Conservation (phyloP, 2,113 vertebrate species). For the Cyanoramphus novaezelandiae region DNA sequence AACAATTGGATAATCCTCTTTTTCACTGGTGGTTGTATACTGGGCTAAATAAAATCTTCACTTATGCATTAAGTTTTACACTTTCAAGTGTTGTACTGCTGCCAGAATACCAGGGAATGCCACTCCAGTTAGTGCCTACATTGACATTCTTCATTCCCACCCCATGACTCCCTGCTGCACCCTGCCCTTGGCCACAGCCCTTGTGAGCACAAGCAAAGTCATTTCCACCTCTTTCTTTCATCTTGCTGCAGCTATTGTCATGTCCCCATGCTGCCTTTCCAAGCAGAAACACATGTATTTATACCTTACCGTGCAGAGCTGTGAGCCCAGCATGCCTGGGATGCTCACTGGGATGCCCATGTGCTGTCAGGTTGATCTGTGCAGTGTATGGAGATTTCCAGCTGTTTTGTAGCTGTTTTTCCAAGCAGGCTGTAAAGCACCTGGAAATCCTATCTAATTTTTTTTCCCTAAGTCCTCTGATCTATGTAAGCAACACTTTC, state of each 20-base stretch:
- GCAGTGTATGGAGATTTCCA: neutral
- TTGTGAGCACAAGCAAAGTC: neutral
- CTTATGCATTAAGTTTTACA: neutral
- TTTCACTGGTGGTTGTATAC: neutral
- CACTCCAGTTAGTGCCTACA: neutral
- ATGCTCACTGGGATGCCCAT: rapidly evolving
- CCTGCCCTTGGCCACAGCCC: neutral
- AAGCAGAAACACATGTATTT: rapidly evolving
- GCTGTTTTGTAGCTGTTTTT: neutral
- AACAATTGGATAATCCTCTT: neutral
- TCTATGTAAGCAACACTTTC: neutral
- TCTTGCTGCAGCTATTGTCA: rapidly evolving
- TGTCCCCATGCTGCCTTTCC: neutral
- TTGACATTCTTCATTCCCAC: neutral
- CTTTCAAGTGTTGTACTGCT: neutral
- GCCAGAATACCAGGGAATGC: neutral
- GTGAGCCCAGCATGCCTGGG: rapidly evolving
- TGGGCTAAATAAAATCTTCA: neutral
- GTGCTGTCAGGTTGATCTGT: neutral
- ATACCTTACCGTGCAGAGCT: rapidly evolving
- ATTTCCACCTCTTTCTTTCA: neutral
- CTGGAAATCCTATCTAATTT: neutral
- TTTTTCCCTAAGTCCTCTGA: neutral
- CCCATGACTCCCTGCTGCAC: neutral
- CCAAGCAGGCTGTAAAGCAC: neutral